Evolutionary conservation across 2,113 vertebrate genomes (phyloP).

Genomic region (Euleptes europaea): DNA sequence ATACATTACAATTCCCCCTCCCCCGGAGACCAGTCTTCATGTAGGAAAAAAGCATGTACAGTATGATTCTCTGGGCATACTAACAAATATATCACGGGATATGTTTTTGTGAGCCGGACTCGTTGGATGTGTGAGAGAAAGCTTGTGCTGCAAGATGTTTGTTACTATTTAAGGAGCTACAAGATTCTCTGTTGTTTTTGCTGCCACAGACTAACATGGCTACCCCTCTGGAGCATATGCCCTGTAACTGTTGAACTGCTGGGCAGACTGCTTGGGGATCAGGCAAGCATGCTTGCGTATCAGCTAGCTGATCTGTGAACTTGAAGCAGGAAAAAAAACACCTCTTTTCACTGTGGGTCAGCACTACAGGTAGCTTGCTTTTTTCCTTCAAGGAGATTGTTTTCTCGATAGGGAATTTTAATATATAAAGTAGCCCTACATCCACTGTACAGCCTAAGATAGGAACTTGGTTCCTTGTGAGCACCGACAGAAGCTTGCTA

Average conservation of each 20-base stretch:
- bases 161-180: neutral
- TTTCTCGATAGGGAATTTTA: neutral
- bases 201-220: neutral
- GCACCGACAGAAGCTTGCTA: neutral
- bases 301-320: neutral
- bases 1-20: neutral
- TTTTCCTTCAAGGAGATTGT: neutral
- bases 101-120: constrained; percentile 34
- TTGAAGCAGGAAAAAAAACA: neutral
- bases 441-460: neutral
- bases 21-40: too few species aligned
- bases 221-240: neutral
- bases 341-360: too few species aligned
- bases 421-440: neutral
- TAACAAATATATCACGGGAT: constrained; percentile 5
- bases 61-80: neutral
- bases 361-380: too few species aligned
- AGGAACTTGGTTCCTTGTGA: neutral
- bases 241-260: neutral
- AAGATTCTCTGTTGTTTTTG: neutral
- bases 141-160: neutral
- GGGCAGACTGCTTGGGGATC: neutral
- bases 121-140: neutral
- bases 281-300: neutral
- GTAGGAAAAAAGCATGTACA: neutral